These are phyloP conservation scores for Paratilapia polleni DNA, from an alignment of 2,113 vertebrate genomes.

Conservation along the genomic window DNA sequence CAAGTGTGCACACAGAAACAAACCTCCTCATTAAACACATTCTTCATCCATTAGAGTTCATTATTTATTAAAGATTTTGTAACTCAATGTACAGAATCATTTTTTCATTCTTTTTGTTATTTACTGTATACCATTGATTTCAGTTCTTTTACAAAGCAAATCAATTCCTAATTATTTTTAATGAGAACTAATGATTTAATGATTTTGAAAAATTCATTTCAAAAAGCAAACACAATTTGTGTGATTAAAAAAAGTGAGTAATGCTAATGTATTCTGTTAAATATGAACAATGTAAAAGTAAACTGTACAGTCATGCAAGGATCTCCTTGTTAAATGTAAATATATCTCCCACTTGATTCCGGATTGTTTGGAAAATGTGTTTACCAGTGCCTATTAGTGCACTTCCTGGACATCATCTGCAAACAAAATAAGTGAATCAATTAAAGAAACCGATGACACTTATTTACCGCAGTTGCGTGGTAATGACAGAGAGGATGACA, in stretches of 20 bases:
- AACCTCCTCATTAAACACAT: neutral
- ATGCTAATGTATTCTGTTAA: neutral
- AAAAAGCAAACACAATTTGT: neutral
- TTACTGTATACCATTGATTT: neutral
- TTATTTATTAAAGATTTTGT: neutral
- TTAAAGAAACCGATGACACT: constrained; percentile 29
- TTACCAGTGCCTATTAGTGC: constrained; percentile 41
- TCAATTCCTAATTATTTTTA: neutral
- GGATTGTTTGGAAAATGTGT: constrained; percentile 39
- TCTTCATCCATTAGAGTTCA: neutral
- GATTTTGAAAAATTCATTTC: neutral
- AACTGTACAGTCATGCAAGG: neutral
- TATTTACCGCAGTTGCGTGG: constrained; percentile 20
- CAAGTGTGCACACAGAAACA: neutral
- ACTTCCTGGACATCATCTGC: constrained; percentile 41
- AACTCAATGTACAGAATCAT: neutral
- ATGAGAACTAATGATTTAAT: neutral
- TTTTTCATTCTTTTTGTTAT: neutral
- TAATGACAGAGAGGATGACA: constrained; percentile 25
- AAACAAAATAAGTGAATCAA: constrained; percentile 29
- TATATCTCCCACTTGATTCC: neutral
- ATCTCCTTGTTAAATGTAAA: neutral
- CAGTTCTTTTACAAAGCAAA: neutral
- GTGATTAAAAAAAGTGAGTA: neutral
- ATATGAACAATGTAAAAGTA: neutral